Percentiles rank a stretch among this genome's conserved stretches.
Evolutionary conservation across 2,888 invertebrate species (phyloP).

Genomic region (Lepidocyrtinus sp.): DNA sequence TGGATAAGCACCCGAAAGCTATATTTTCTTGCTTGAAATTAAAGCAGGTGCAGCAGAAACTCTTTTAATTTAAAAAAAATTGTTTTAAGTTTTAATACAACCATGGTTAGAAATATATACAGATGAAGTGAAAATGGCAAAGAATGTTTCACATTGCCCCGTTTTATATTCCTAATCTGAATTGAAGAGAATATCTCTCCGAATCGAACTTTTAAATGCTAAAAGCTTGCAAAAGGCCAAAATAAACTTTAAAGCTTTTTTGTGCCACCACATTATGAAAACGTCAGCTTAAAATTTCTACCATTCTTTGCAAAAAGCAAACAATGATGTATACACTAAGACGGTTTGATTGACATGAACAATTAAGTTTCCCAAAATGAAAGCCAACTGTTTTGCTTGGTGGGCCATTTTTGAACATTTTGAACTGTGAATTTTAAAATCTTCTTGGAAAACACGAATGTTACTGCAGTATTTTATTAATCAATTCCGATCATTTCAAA

Average conservation of each 20-base stretch:
- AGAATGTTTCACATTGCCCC: too few species aligned
- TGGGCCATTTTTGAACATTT: neutral
- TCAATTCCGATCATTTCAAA: conserved; percentile 3
- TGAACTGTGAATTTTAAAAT: neutral
- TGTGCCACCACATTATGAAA: neutral
- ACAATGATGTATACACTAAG: conserved; percentile 5
- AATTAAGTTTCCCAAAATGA: neutral
- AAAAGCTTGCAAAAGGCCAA: too few species aligned
- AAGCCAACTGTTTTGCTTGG: neutral
- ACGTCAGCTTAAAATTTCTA: neutral
- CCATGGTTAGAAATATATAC: too few species aligned
- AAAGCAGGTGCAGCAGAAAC: neutral
- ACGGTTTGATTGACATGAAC: conserved; percentile 10
- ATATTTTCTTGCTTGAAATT: neutral
- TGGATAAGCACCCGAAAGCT: too few species aligned
- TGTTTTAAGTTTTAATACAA: too few species aligned
- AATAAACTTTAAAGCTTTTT: neutral
- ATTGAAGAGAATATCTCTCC: too few species aligned
- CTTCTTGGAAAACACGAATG: neutral
- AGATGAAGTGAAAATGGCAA: too few species aligned
- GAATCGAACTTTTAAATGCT: too few species aligned
- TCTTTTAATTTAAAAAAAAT: too few species aligned
- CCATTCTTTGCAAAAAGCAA: conserved; percentile 2
- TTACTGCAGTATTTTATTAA: too few species aligned
- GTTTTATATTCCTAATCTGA: too few species aligned